phyloP scores from a whole-genome alignment of 2,888 invertebrate genomes.

The Archaeoteleia sp. region DNA sequence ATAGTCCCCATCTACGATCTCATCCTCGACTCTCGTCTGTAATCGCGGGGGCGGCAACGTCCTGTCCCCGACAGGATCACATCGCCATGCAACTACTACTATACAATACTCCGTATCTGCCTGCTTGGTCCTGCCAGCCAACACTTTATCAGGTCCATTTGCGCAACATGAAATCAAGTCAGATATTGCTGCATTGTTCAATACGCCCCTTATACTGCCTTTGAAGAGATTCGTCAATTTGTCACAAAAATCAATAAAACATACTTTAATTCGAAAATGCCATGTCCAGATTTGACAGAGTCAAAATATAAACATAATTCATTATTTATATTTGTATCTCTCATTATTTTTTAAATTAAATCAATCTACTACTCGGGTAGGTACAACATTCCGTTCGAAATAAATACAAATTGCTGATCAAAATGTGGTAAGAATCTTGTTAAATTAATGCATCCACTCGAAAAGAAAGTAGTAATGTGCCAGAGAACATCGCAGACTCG shows the following conservation, averaged over 20 bases:
- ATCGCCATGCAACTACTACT: slow-evolving; percentile 70
- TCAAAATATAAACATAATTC: too few relatives aligned
- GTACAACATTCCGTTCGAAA: too few relatives aligned
- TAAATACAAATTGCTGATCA: slow-evolving; percentile 11
- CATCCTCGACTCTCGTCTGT: slow-evolving; percentile 71
- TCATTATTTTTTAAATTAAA: too few relatives aligned
- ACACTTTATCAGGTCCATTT: slow-evolving; percentile 63
- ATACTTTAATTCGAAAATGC: too few relatives aligned
- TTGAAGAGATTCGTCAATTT: too few relatives aligned
- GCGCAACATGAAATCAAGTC: slow-evolving; percentile 65
- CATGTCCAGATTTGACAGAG: too few relatives aligned
- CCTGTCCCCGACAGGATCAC: slow-evolving; percentile 74
- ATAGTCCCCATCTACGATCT: slow-evolving; percentile 68
- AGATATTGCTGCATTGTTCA: slow-evolving; percentile 64
- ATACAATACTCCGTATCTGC: slow-evolving; percentile 57
- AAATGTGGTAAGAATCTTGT: slow-evolving; percentile 1
- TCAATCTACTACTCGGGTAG: too few relatives aligned
- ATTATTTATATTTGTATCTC: too few relatives aligned
- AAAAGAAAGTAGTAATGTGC: slow-evolving; percentile 33
- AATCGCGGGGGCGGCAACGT: slow-evolving; percentile 74
- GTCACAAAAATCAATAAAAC: too few relatives aligned
- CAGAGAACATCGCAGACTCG: slow-evolving; percentile 19
- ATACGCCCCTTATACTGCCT: slow-evolving; percentile 40
- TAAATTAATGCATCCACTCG: slow-evolving; percentile 32
- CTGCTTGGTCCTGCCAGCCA: slow-evolving; percentile 54